A percentile compares a stretch with the other conserved stretches of the same genome.
Conservation (phyloP, 2,888 invertebrate genomes). For the Synergus gifuensis region DNA sequence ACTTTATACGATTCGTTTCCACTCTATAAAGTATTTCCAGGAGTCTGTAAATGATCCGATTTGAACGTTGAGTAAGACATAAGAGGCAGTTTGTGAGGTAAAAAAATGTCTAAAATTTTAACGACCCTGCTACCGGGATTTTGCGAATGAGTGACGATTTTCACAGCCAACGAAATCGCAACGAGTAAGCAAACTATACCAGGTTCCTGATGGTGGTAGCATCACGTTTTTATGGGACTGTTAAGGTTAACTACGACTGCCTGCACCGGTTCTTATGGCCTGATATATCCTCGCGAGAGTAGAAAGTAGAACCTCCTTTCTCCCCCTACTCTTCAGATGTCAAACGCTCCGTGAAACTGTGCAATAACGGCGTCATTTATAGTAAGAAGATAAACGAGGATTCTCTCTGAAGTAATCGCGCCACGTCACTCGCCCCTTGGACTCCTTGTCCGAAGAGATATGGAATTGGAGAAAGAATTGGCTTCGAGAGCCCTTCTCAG, state of each 20-base stretch:
- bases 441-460: slow-evolving; percentile 23
- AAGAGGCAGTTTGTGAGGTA: not conserved
- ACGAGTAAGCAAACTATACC: slow-evolving; percentile 34
- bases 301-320: slow-evolving; percentile 28
- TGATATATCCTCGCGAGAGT: slow-evolving; percentile 49
- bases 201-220: slow-evolving; percentile 32
- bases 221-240: slow-evolving; percentile 55
- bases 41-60: not conserved
- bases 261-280: slow-evolving; percentile 50
- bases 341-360: slow-evolving; percentile 42
- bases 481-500: not conserved
- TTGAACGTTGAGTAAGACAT: not conserved
- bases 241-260: slow-evolving; percentile 57
- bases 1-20: slow-evolving; percentile 1
- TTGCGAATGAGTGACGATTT: slow-evolving; percentile 18
- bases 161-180: slow-evolving; percentile 13
- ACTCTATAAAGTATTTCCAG: not conserved
- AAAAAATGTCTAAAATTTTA: slow-evolving; percentile 21
- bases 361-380: slow-evolving; percentile 50
- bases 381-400: slow-evolving; percentile 54
- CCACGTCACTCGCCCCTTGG: slow-evolving; percentile 16
- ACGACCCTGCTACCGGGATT: not conserved
- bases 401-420: slow-evolving; percentile 31
- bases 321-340: slow-evolving; percentile 41
- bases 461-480: slow-evolving; percentile 10